phyloP scores from a whole-genome alignment of 64 coral and sea anemone species.

The Montipora cactus region DNA sequence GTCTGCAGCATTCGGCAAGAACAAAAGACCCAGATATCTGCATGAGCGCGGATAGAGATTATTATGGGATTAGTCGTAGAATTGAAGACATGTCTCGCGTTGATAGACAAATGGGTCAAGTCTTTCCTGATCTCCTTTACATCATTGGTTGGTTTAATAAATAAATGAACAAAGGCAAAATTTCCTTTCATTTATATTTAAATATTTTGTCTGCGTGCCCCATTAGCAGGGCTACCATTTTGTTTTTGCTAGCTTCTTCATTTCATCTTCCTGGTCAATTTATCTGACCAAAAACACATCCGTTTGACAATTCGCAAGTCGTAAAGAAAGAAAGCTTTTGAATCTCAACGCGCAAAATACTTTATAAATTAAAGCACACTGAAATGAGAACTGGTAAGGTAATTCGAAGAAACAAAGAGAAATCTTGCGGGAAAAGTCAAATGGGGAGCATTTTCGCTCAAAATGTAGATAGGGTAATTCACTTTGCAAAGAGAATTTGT shows the following conservation, averaged over 20 bases:
- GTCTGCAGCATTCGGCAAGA: constrained; percentile 49
- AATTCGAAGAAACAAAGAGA: too few species aligned
- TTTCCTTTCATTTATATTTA: constrained; percentile 90
- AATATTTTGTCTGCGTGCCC: constrained; percentile 86
- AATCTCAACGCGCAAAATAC: too few species aligned
- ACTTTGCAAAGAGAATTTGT: background rate
- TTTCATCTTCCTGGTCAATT: constrained; percentile 36
- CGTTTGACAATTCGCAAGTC: too few species aligned
- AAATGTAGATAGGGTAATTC: too few species aligned
- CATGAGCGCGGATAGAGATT: constrained; percentile 48
- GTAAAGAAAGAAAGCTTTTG: too few species aligned
- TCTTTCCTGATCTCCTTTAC: constrained; percentile 8
- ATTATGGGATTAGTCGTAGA: constrained; percentile 86
- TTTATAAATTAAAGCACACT: too few species aligned
- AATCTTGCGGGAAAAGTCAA: too few species aligned
- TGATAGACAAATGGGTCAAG: constrained; percentile 61
- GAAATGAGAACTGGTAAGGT: too few species aligned
- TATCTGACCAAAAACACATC: background rate
- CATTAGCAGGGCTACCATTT: constrained; percentile 76
- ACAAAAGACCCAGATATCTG: constrained; percentile 65
- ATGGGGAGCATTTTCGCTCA: background rate
- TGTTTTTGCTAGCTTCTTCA: constrained; percentile 2
- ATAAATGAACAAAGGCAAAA: constrained; percentile 76
- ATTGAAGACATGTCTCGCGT: constrained; percentile 32
- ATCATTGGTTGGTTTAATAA: constrained; percentile 73